Conservation (phyloP, 2,113 vertebrate species). For the Aphyosemion australe region DNA sequence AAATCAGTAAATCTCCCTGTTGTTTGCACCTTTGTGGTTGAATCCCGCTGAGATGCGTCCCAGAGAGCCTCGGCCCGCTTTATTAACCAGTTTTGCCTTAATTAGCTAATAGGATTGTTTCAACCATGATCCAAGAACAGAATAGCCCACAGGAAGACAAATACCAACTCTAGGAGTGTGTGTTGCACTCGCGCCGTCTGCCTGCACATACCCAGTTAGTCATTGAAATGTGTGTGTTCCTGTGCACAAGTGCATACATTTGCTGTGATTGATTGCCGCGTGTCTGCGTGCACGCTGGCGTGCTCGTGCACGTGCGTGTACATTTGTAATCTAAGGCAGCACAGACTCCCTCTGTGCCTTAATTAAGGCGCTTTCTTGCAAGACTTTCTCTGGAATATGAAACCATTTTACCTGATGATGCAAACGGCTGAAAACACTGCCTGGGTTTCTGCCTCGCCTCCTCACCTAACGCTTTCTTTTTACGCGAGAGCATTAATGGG, state of each 20-base stretch:
- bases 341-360: constrained; percentile 39
- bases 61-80: constrained; percentile 52
- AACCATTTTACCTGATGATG: constrained; percentile 75
- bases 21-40: constrained; percentile 59
- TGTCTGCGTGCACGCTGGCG: constrained; percentile 8
- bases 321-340: constrained; percentile 40
- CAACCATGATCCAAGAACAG: constrained; percentile 73
- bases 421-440: constrained; percentile 69
- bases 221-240: constrained; percentile 16
- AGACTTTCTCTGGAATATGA: constrained; percentile 67
- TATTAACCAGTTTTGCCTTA: constrained; percentile 69
- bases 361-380: constrained; percentile 63
- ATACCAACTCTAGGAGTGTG: constrained; percentile 31
- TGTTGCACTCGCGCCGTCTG: constrained; percentile 9
- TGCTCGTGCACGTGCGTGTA: not conserved
- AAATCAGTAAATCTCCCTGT: constrained; percentile 51
- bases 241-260: constrained; percentile 10
- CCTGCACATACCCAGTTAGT: constrained; percentile 14
- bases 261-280: constrained; percentile 28
- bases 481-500: constrained; percentile 40
- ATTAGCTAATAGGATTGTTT: constrained; percentile 78
- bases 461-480: constrained; percentile 58
- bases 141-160: constrained; percentile 66
- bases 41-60: constrained; percentile 51
- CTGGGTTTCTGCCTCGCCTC: constrained; percentile 34